Percentiles rank a stretch among this genome's conserved stretches.
phyloP scores from a whole-genome alignment of 2,113 vertebrate species.

The Podarcis cretensis region DNA sequence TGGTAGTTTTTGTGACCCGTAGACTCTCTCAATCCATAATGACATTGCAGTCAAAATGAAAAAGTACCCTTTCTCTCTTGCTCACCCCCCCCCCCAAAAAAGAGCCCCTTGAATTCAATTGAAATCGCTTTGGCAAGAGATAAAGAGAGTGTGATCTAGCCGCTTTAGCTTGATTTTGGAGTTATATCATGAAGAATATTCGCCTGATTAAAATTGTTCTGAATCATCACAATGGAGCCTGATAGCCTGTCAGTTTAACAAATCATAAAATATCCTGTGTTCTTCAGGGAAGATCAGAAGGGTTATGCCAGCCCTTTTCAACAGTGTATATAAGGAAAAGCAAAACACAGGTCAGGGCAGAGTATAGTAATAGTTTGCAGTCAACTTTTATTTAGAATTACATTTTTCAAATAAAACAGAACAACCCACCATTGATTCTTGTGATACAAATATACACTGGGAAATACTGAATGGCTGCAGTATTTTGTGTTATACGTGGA shows the following conservation, averaged over 20 bases:
- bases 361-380: slow-evolving; percentile 3
- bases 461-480: neutral
- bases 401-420: neutral
- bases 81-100: too few relatives aligned
- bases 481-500: neutral
- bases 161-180: slow-evolving; percentile 65
- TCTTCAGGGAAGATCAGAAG: slow-evolving; percentile 26
- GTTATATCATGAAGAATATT: slow-evolving; percentile 61
- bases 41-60: slow-evolving; percentile 58
- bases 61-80: slow-evolving; percentile 34
- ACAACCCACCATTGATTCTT: neutral
- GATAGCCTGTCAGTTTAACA: slow-evolving; percentile 50
- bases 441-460: neutral
- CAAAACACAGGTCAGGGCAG: neutral
- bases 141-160: slow-evolving; percentile 57
- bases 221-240: slow-evolving; percentile 43
- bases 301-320: slow-evolving; percentile 37
- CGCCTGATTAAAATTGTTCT: slow-evolving; percentile 65
- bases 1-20: slow-evolving; percentile 63
- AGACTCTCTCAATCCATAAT: slow-evolving; percentile 52
- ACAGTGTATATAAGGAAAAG: neutral
- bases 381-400: neutral
- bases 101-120: slow-evolving; percentile 55
- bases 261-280: slow-evolving; percentile 42
- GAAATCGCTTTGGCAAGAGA: slow-evolving; percentile 55